A percentile compares a stretch with the other conserved stretches of the same genome.
Evolutionary conservation across 2,888 invertebrate species (phyloP).

Genomic region (Tipula confusa): DNA sequence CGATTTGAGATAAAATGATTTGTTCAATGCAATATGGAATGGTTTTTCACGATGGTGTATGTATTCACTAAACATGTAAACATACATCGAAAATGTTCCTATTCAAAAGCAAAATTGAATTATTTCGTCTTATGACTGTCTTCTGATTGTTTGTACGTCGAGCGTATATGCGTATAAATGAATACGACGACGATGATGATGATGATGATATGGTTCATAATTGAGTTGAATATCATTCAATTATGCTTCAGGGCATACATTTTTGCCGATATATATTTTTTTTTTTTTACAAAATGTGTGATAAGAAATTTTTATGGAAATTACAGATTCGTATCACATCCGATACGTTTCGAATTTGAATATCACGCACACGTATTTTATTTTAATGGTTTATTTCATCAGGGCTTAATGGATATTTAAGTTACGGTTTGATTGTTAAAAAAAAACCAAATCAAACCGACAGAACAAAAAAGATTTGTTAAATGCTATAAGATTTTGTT

Average conservation of each 20-base stretch:
- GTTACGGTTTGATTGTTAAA: not conserved
- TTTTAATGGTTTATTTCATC: not conserved
- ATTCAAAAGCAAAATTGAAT: not conserved
- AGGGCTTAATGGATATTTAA: not conserved
- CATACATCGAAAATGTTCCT: not conserved
- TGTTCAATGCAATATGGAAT: too few species aligned
- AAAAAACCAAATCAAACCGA: too few species aligned
- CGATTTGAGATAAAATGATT: too few species aligned
- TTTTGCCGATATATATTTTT: not conserved
- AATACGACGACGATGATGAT: not conserved
- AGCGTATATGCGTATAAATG: not conserved
- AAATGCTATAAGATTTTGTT: not conserved
- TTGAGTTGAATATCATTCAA: conserved; percentile 3
- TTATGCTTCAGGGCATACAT: not conserved
- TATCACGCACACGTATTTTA: not conserved
- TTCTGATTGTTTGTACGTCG: too few species aligned
- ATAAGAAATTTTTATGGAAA: not conserved
- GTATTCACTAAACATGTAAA: not conserved
- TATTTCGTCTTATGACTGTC: not conserved
- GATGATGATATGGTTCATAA: not conserved
- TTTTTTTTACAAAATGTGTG: not conserved
- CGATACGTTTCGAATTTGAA: not conserved
- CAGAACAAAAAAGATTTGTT: too few species aligned
- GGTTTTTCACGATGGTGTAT: too few species aligned
- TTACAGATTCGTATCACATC: not conserved